Evolutionary conservation across 2,113 vertebrate genomes (phyloP), one percentile per base, ranked within the genome.

Genomic region (Seriola aureovittata): DNA sequence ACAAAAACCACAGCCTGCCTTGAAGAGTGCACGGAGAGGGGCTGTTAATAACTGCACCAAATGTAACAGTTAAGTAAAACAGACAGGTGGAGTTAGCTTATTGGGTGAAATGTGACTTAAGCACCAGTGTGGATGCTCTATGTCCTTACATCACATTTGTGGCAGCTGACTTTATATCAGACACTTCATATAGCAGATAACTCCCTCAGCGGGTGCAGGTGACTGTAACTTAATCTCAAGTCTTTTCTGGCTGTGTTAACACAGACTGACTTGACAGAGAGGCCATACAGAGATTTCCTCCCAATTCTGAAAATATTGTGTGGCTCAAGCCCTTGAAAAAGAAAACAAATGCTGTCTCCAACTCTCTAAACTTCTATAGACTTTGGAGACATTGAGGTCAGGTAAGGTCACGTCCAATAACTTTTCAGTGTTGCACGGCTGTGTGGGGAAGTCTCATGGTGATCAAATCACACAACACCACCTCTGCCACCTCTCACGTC

Each of bases 211-310:
- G 21, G 29, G 38, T 58, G 14, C 23, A 44, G 64, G 63, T 70
- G 36, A 67, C 52, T 23, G 59, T 32, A 46, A 62, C 58, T 74
- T 83, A 68, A 83, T 76, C 64, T 86, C 50, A 68, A 65, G 63
- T 71, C 54, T 69, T 63, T 72, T 65, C 60, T n/a, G 74, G 34
- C n/a, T 55, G 60, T 72, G 74, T 76, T 62, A 84, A 67, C 78
- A 65, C 4, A 52, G 71, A 69, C 71, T 72, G 75, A 81, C 46
- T 72, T 73, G 67, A 76, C 71, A 57, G 21, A 36, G 34, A 75
- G 78, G 78, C 75, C 71, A n/a, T 3, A 16, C 42, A 34, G 17
- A 69, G 23, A 71, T 36, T 64, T 81, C 77, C 54, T 81, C 11
- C 29, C 59, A 74, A 58, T 82, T 73, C 52, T 52, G 14, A 36